phyloP scores from a whole-genome alignment of 1,140 invertebrate genomes.

The Drosophila leontia region DNA sequence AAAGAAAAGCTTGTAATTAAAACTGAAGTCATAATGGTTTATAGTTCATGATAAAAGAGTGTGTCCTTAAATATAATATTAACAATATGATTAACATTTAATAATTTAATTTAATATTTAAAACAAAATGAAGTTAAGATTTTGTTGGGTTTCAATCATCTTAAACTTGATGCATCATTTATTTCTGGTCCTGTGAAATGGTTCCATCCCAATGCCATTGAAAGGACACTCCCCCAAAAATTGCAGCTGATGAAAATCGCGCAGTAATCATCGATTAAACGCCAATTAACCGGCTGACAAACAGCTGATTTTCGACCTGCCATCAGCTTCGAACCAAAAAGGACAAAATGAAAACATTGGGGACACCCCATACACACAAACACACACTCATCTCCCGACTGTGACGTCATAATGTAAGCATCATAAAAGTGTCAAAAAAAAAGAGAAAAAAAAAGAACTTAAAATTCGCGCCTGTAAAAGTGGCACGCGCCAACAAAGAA shows the following conservation, averaged over 20 bases:
- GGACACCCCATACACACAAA: slow-evolving; percentile 25
- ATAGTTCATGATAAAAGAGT: not conserved
- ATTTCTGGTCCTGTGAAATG: not conserved
- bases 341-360: slow-evolving; percentile 41
- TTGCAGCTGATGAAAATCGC: slow-evolving; percentile 31
- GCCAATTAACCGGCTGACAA: slow-evolving; percentile 63
- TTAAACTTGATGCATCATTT: not conserved
- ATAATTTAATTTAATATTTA: no score
- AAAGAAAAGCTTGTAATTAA: not conserved
- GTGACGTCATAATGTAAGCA: slow-evolving; percentile 82
- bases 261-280: slow-evolving; percentile 62
- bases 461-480: slow-evolving; percentile 59
- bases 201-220: not conserved
- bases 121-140: not conserved
- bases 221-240: slow-evolving; percentile 19
- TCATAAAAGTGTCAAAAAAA: slow-evolving; percentile 79
- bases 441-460: slow-evolving; percentile 43
- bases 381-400: slow-evolving; percentile 3
- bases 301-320: slow-evolving; percentile 74
- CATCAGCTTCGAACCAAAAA: slow-evolving; percentile 20
- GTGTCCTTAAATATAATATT: not conserved
- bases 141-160: not conserved
- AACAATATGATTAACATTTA: no score
- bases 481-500: slow-evolving; percentile 71
- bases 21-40: not conserved